A percentile compares a stretch with the other conserved stretches of the same genome.
Evolutionary conservation across 2,113 vertebrate species (phyloP).

Genomic region (Sclerurus mexicanus): DNA sequence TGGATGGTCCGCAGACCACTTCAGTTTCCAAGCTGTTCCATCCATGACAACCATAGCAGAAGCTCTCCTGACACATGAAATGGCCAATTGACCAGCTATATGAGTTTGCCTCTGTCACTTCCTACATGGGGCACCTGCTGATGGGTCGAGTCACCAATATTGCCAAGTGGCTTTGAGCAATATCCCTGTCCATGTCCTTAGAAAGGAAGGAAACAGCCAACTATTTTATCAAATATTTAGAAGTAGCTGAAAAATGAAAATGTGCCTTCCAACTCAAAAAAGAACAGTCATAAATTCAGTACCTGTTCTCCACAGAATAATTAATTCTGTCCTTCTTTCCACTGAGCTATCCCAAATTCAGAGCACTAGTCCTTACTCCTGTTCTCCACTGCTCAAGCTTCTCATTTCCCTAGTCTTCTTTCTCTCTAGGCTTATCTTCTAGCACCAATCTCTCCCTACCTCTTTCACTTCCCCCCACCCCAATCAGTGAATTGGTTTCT

Average conservation of each 20-base stretch:
- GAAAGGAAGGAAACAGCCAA: background rate
- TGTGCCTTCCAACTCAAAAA: background rate
- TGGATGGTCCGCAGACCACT: background rate
- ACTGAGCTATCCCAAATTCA: background rate
- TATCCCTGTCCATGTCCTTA: background rate
- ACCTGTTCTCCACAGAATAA: background rate
- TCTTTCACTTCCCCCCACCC: background rate
- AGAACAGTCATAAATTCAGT: background rate
- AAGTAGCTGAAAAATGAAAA: background rate
- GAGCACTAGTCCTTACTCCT: background rate
- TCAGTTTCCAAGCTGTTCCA: background rate
- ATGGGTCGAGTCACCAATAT: background rate
- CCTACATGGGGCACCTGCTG: too few relatives aligned
- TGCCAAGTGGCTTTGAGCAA: background rate
- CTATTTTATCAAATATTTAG: background rate
- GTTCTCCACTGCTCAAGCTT: background rate
- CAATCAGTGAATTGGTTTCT: background rate
- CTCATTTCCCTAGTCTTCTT: background rate
- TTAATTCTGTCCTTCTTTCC: background rate
- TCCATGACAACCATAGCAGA: background rate
- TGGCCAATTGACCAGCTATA: background rate
- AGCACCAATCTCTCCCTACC: background rate
- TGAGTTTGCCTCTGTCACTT: background rate
- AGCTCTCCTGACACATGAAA: background rate
- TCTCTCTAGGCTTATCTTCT: background rate